Evolutionary conservation across 2,113 vertebrate species (phyloP), one percentile per base, ranked within the genome.

Genomic region (Carettochelys insculpta): DNA sequence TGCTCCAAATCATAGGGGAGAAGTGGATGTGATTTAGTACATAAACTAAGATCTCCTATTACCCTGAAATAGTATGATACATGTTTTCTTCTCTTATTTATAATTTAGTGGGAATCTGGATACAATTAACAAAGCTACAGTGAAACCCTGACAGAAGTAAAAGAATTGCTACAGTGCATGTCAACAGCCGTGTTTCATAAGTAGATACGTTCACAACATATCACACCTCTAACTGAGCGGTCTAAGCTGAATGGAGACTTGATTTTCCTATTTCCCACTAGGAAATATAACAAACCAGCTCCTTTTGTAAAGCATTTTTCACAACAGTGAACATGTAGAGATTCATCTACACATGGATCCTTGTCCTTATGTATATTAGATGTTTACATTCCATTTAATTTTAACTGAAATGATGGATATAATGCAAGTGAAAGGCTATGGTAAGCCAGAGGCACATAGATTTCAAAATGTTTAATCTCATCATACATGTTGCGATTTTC

Each of bases 31-130:
- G 43, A 75, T 5, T 87, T 38, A 82, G 86, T 25, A 90, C 0
- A 0, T 3, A 19, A 5, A 79, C 65, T 8, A 94, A 91, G 85
- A 90, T 8, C 16, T 76, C 51, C 25, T 45, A 41, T 24, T 84
- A 56, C 6, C 20, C n/a, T 27, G 27, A 79, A 43, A 82, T 7
- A 17, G 43, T 0, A 0, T 9, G n/a, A 81, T 12, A 41, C 6
- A 12, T 4, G 58, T 6, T 65, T 48, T 83, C 54, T 58, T 65
- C 19, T 14, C n/a, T 68, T 22, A 51, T 45, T 77, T 54, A 54
- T 84, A 56, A 86, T 76, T 3, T 6, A 82, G 16, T 16, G 5
- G 75, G 22, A 65, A 24, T 14, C 51, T 7, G 68, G 8, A 1
- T 51, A 19, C 31, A n/a, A 90, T 12, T 51, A 94, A 56, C n/a